A percentile compares a stretch with the other conserved stretches of the same genome.
phyloP scores from a whole-genome alignment of 2,113 vertebrate genomes.

The Hylia prasina region DNA sequence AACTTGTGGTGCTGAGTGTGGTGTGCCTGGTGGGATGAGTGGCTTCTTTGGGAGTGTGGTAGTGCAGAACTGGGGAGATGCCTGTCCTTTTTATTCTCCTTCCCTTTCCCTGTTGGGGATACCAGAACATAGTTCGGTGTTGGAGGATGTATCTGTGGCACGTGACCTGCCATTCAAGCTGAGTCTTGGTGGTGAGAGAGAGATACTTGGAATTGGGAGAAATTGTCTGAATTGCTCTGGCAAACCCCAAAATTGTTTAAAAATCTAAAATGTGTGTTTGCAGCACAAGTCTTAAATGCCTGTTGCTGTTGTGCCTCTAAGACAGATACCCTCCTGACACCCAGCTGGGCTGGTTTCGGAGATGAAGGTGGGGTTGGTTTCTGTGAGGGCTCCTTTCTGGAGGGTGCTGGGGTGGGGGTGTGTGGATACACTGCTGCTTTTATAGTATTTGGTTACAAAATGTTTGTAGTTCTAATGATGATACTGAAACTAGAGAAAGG shows the following conservation, averaged over 20 bases:
- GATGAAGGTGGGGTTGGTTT: not conserved
- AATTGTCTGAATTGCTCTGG: not conserved
- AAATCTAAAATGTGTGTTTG: not conserved
- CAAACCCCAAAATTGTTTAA: not conserved
- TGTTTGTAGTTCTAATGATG: not conserved
- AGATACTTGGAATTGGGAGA: not conserved
- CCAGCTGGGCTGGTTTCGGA: not conserved
- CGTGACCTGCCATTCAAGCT: not conserved
- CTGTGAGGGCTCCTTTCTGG: not conserved
- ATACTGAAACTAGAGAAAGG: not conserved
- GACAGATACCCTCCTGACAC: not conserved
- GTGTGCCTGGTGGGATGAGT: not conserved
- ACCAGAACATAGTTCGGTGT: not conserved
- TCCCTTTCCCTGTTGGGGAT: not conserved
- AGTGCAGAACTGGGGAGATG: not conserved
- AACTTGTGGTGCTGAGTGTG: not conserved
- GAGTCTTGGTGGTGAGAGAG: not conserved
- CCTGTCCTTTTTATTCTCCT: not conserved
- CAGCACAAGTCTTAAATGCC: not conserved
- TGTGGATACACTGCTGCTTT: not conserved
- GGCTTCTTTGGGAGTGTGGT: not conserved
- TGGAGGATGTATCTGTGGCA: slow-evolving; percentile 15
- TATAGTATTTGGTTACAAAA: not conserved
- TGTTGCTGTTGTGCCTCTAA: not conserved
- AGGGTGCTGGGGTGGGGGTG: not conserved